These are phyloP conservation scores for Aporophyla nigra DNA, from an alignment of 2,888 invertebrate genomes.

Conservation along the genomic window DNA sequence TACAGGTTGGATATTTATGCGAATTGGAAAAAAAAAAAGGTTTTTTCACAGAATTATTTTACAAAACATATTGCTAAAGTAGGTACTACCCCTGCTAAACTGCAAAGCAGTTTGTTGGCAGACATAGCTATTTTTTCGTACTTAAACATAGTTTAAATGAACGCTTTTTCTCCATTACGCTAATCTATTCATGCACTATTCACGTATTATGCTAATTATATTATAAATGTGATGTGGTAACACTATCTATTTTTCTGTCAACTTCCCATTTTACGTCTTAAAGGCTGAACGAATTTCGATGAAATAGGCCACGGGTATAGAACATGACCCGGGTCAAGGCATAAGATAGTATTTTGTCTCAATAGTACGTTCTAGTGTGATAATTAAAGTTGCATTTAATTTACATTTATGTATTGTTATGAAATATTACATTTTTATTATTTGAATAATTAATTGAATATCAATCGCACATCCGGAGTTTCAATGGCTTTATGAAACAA, in stretches of 20 bases:
- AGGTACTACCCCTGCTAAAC: background rate
- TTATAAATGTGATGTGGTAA: too few relatives aligned
- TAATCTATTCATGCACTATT: too few relatives aligned
- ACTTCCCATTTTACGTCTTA: too few relatives aligned
- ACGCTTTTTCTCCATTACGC: too few relatives aligned
- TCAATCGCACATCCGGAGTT: constrained; percentile 4
- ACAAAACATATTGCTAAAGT: too few relatives aligned
- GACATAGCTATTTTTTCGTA: too few relatives aligned
- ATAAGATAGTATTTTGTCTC: background rate
- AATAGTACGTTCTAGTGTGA: background rate
- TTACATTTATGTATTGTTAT: too few relatives aligned
- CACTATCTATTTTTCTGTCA: too few relatives aligned
- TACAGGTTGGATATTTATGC: background rate
- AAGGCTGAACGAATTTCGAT: background rate
- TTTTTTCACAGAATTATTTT: too few relatives aligned
- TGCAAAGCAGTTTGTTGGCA: background rate
- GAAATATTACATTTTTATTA: background rate
- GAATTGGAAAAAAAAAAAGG: background rate
- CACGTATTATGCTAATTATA: too few relatives aligned
- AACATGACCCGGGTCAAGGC: background rate
- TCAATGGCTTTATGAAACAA: background rate
- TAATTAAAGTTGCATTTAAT: background rate
- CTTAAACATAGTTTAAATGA: too few relatives aligned
- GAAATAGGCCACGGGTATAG: background rate
- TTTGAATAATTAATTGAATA: background rate